phyloP scores from a whole-genome alignment of 2,797 vertebrate species.

The Acrocephalus scirpaceus region DNA sequence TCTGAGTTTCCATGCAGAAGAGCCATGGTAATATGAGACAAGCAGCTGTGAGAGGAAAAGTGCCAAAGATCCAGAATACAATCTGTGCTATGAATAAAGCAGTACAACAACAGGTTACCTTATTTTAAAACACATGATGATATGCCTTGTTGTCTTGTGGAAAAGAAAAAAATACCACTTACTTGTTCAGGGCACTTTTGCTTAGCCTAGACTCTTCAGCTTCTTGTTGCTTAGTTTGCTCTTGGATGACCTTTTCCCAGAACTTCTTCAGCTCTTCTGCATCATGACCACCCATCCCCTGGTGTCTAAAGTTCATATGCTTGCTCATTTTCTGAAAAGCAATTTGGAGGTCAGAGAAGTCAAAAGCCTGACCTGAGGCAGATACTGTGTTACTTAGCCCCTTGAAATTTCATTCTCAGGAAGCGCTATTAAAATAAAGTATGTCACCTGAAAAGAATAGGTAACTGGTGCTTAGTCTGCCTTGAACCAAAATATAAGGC shows the following conservation, averaged over 20 bases:
- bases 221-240: slow-evolving; percentile 58
- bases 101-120: slow-evolving; percentile 45
- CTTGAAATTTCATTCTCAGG: not conserved
- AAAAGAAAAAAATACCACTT: slow-evolving; percentile 18
- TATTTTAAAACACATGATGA: slow-evolving; percentile 13
- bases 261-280: slow-evolving; percentile 77
- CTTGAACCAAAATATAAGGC: slow-evolving; percentile 14
- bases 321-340: slow-evolving; percentile 79
- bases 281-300: slow-evolving; percentile 74
- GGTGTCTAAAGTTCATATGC: not conserved
- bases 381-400: not conserved
- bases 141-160: not conserved
- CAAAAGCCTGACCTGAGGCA: not conserved
- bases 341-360: slow-evolving; percentile 5
- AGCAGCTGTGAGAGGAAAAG: slow-evolving; percentile 55
- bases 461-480: not conserved
- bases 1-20: slow-evolving; percentile 55
- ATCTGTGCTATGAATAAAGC: slow-evolving; percentile 63
- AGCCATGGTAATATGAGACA: slow-evolving; percentile 54
- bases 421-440: slow-evolving; percentile 1
- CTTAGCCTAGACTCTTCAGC: slow-evolving; percentile 77
- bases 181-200: slow-evolving; percentile 77
- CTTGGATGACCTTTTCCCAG: slow-evolving; percentile 83
- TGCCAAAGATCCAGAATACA: slow-evolving; percentile 54
- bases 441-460: not conserved